Base-by-base conservation (phyloP, 2,797 vertebrate genomes). In the Euthynnus affinis region DNA sequence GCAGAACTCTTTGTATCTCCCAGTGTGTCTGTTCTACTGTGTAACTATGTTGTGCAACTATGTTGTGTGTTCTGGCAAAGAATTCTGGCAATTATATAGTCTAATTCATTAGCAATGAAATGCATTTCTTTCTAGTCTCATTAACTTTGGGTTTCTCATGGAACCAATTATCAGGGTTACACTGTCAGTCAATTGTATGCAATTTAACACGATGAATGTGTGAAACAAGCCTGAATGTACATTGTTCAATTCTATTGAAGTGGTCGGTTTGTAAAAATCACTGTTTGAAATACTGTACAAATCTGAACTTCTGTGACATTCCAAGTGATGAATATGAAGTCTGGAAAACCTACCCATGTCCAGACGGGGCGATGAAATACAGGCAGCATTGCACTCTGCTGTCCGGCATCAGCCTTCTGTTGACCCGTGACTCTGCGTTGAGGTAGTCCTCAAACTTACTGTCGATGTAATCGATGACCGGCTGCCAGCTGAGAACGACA, bases 381-480 rank as follows among this genome's bases (percentile, higher is more conserved):
- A 99, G 95, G 90, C 98, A 99, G 91, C 97, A 97, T 60, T 98
- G 97, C 84, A 99, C 97, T 89, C 98, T 95, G 80, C 90, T 98
- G 91, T 99, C 98, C 7, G 97, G 97, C 98, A 99, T 98, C 91
- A 95, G 97, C 2, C 98, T 95, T 78, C 98, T 94, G 95, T 99
- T 99, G 90, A 99, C 97, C 49, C 97, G 96, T 9, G 98, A 99
- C 93, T 99, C 98, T 70, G 97, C 95, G 12, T 99, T 99, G 83
- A 99, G 96, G 92, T 97, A 99, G 87, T 99, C 98, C 93, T 99
- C 98, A 89, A 98, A 99, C 89, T 99, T 98, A 88, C 96, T 98
- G 92, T 99, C 97, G 63, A 99, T 99, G 93, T 99, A 96, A 80
- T 99, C 97, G 0, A 96, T 99, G 88, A 98, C 97, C 4, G 98